Conservation (phyloP, 2,888 invertebrate species). For the Phyllotreta striolata region DNA sequence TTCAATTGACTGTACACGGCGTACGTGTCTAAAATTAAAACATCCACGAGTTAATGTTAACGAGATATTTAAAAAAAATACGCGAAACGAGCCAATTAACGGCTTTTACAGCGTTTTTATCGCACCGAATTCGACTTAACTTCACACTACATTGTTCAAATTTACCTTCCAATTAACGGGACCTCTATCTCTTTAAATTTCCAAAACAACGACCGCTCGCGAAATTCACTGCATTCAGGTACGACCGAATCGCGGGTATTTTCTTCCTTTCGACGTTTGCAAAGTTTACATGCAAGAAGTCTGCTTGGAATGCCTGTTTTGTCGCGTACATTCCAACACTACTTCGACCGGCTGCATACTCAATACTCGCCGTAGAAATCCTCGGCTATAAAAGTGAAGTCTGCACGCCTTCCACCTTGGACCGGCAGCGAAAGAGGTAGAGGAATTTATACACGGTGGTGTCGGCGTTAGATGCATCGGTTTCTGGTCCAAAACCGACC, state of each 20-base stretch:
- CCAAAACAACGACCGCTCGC: conserved; percentile 2
- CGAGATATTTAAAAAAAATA: no score
- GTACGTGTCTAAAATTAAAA: no score
- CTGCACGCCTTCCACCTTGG: conserved; percentile 35
- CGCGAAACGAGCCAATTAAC: no score
- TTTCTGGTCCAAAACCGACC: background rate
- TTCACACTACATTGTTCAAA: background rate
- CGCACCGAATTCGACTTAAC: no score
- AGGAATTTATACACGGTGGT: conserved; percentile 34
- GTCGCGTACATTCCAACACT: conserved; percentile 40
- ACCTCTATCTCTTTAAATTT: background rate
- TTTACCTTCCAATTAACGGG: conserved; percentile 9
- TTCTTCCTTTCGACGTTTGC: background rate
- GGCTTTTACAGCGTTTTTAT: no score
- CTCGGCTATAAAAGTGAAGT: conserved; percentile 34
- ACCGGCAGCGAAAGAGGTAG: conserved; percentile 34
- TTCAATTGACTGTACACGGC: no score
- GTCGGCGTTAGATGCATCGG: conserved; percentile 8
- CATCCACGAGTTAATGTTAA: no score
- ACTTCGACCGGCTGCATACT: conserved; percentile 39
- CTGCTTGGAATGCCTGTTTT: conserved; percentile 39
- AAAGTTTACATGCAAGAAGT: conserved; percentile 28
- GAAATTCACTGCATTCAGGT: background rate
- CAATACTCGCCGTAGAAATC: conserved; percentile 21
- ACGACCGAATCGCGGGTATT: background rate